These are phyloP conservation scores for Eudyptes chrysolophus DNA, from an alignment of 2,113 vertebrate species.

Conservation along the genomic window DNA sequence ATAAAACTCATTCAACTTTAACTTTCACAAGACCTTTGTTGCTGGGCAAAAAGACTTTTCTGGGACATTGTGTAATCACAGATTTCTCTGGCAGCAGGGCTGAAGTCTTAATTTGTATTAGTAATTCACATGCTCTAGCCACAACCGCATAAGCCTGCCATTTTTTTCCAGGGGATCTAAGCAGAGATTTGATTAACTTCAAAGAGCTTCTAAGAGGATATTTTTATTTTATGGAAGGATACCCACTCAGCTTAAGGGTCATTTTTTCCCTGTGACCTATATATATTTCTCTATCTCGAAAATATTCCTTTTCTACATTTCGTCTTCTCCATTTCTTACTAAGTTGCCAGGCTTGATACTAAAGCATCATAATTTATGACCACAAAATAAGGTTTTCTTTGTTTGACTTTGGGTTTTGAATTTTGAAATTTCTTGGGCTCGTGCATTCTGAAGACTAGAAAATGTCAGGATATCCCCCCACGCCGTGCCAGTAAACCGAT, in stretches of 20 bases:
- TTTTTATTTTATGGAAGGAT: neutral
- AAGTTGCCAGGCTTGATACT: neutral
- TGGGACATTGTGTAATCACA: neutral
- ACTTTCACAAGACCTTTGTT: neutral
- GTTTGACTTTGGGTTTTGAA: neutral
- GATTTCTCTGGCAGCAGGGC: neutral
- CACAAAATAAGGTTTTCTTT: neutral
- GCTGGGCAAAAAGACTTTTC: neutral
- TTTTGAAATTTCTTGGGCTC: neutral
- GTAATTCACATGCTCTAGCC: neutral
- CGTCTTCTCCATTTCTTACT: neutral
- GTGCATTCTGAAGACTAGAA: neutral
- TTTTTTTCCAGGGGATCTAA: neutral
- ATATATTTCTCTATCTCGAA: neutral
- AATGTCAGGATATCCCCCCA: neutral
- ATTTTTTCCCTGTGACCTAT: neutral
- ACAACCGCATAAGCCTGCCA: neutral
- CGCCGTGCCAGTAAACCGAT: fast-evolving
- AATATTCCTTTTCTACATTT: neutral
- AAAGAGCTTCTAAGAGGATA: neutral
- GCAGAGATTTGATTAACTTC: neutral
- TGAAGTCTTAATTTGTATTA: neutral
- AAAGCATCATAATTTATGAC: neutral
- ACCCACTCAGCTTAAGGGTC: neutral
- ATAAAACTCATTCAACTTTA: neutral